A percentile compares a stretch with the other conserved stretches of the same genome.
phyloP scores from a whole-genome alignment of 2,113 vertebrate species.

The Heterocephalus glaber region DNA sequence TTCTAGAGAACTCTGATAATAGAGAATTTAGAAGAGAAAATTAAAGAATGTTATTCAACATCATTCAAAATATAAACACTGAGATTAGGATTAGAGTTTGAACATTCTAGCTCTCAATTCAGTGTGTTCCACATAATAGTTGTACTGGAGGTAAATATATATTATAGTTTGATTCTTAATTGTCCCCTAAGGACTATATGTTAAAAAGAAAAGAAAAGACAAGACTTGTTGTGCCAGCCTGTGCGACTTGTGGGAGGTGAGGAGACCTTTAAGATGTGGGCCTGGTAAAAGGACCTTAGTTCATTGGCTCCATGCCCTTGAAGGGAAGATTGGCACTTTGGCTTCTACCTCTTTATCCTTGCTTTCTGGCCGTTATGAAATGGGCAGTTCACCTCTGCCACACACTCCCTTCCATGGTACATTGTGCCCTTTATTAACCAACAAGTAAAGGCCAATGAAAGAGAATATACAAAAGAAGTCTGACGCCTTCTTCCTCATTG shows the following conservation, averaged over 20 bases:
- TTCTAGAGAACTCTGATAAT: neutral
- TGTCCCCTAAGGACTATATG: neutral
- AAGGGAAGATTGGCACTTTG: neutral
- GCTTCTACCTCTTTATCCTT: neutral
- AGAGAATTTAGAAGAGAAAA: neutral
- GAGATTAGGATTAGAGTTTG: neutral
- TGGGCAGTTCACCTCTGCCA: neutral
- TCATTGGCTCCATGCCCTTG: accelerated
- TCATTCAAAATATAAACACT: neutral
- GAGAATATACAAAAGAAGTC: neutral
- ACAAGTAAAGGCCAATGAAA: neutral
- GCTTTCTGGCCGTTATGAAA: too few species aligned
- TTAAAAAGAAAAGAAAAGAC: neutral
- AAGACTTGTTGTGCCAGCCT: neutral
- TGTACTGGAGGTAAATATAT: neutral
- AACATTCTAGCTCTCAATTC: too few species aligned
- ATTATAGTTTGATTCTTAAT: neutral
- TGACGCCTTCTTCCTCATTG: neutral
- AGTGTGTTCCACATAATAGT: neutral
- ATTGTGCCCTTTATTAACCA: neutral
- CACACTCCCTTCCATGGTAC: neutral
- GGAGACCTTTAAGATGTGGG: neutral
- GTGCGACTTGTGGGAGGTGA: neutral
- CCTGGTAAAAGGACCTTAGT: neutral
- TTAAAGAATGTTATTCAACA: neutral